A percentile compares a stretch with the other conserved stretches of the same genome.
Conservation (phyloP, 2,888 invertebrate genomes). For the Nesidiocoris tenuis region DNA sequence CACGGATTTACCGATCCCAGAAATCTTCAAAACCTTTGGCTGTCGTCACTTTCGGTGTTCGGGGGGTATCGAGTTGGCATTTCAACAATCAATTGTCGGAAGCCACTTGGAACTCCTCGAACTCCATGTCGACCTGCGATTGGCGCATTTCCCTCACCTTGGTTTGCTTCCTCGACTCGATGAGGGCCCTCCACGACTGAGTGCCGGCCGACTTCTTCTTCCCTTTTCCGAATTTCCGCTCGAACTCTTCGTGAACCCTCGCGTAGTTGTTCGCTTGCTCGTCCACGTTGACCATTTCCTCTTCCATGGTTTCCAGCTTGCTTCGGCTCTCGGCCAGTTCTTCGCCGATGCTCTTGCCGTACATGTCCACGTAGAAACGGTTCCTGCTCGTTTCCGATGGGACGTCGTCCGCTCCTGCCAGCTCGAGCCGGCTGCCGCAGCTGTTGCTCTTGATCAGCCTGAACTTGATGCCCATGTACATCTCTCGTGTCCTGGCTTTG, state of each 20-base stretch:
- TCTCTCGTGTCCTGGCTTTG: slow-evolving; percentile 39
- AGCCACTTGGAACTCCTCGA: slow-evolving; percentile 73
- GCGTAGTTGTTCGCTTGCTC: slow-evolving; percentile 61
- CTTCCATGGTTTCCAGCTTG: slow-evolving; percentile 52
- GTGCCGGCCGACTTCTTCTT: slow-evolving; percentile 53
- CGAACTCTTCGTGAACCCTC: slow-evolving; percentile 51
- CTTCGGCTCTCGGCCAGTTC: slow-evolving; percentile 52
- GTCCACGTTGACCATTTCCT: slow-evolving; percentile 61
- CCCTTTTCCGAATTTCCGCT: slow-evolving; percentile 57
- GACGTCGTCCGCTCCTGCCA: slow-evolving; percentile 62
- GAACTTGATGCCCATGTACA: slow-evolving; percentile 67
- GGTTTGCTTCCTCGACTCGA: slow-evolving; percentile 93
- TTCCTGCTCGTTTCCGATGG: slow-evolving; percentile 50
- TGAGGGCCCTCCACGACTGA: slow-evolving; percentile 54
- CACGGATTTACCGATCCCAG: too few relatives aligned
- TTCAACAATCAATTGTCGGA: too few relatives aligned
- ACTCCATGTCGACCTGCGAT: slow-evolving; percentile 65
- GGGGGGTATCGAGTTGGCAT: too few relatives aligned
- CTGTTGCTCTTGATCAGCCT: slow-evolving; percentile 82
- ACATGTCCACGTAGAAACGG: slow-evolving; percentile 47
- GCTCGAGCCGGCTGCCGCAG: slow-evolving; percentile 77
- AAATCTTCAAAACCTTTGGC: too few relatives aligned
- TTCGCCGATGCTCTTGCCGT: slow-evolving; percentile 47
- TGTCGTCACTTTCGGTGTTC: too few relatives aligned
- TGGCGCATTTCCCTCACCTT: slow-evolving; percentile 61